Conservation (phyloP, 1,140 invertebrate species). For the Drosophila fuyamai region DNA sequence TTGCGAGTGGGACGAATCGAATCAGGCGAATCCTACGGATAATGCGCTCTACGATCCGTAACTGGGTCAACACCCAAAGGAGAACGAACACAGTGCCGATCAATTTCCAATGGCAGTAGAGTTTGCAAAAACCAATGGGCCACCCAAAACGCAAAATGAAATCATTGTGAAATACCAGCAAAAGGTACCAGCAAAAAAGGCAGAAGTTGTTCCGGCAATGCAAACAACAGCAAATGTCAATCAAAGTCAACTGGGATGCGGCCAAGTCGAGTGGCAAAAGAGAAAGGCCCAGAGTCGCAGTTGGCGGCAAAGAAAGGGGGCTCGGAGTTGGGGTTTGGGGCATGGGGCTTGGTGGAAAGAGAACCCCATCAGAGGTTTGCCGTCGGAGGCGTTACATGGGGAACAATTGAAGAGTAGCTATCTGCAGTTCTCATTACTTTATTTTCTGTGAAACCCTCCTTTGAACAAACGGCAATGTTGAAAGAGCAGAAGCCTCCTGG, state of each 20-base stretch:
- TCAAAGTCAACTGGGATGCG: conserved; percentile 75
- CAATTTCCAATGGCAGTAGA: conserved; percentile 50
- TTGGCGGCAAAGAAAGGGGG: conserved; percentile 8
- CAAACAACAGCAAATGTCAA: conserved; percentile 77
- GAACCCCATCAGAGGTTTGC: conserved; percentile 49
- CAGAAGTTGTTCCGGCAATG: conserved; percentile 67
- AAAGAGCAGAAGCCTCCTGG: conserved; percentile 48
- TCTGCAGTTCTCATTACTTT: conserved; percentile 27
- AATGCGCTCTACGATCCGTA: conserved; percentile 26
- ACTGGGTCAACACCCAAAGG: conserved; percentile 55
- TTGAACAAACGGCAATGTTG: conserved; percentile 12
- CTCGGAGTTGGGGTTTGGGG: not conserved
- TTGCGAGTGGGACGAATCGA: conserved; percentile 62
- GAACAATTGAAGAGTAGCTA: conserved; percentile 43
- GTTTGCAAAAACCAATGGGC: conserved; percentile 16
- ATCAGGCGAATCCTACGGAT: conserved; percentile 29
- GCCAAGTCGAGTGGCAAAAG: conserved; percentile 74
- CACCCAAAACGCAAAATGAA: conserved; percentile 65
- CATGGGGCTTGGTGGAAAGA: conserved; percentile 20
- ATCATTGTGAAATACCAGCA: conserved; percentile 17
- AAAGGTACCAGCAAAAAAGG: conserved; percentile 21
- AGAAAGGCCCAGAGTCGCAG: conserved; percentile 60
- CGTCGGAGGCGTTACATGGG: conserved; percentile 28
- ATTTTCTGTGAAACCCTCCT: conserved; percentile 40
- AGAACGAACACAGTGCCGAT: conserved; percentile 26